A percentile compares a stretch with the other conserved stretches of the same genome.
These are phyloP conservation scores for Brachionus rubens DNA, from an alignment of 1,140 invertebrate genomes.

Conservation along the genomic window DNA sequence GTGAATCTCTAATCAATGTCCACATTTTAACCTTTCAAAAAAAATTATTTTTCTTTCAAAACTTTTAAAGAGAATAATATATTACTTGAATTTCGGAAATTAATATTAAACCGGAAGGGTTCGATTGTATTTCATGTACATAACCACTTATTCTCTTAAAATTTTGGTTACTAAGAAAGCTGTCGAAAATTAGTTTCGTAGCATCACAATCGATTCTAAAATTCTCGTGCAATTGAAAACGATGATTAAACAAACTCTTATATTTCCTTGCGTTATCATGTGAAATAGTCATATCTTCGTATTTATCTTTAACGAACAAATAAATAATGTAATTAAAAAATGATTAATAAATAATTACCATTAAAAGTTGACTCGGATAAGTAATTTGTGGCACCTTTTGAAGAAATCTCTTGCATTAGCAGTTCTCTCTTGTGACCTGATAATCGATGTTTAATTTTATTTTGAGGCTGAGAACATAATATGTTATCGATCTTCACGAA, in stretches of 20 bases:
- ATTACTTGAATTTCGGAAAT: slow-evolving; percentile 15
- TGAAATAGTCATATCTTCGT: too few relatives aligned
- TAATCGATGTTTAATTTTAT: too few relatives aligned
- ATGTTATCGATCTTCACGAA: too few relatives aligned
- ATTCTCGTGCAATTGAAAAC: neutral
- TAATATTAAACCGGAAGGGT: neutral
- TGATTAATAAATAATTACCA: too few relatives aligned
- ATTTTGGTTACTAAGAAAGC: neutral
- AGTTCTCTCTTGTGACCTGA: too few relatives aligned
- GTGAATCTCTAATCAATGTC: neutral
- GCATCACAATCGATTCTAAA: neutral
- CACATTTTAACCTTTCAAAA: slow-evolving; percentile 11
- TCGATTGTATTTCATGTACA: neutral
- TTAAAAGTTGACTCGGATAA: too few relatives aligned
- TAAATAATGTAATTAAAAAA: too few relatives aligned
- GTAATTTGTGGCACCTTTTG: too few relatives aligned
- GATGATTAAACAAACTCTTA: neutral
- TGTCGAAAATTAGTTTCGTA: neutral
- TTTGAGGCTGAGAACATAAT: too few relatives aligned
- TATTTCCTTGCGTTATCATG: too few relatives aligned
- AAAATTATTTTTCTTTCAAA: neutral
- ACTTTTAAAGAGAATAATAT: neutral
- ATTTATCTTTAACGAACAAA: too few relatives aligned
- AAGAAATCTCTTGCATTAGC: too few relatives aligned
- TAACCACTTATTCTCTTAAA: neutral